Percentiles rank a stretch among this genome's conserved stretches.
phyloP scores from a whole-genome alignment of 2,797 vertebrate genomes.

The Gymnoscopelus microlampas region DNA sequence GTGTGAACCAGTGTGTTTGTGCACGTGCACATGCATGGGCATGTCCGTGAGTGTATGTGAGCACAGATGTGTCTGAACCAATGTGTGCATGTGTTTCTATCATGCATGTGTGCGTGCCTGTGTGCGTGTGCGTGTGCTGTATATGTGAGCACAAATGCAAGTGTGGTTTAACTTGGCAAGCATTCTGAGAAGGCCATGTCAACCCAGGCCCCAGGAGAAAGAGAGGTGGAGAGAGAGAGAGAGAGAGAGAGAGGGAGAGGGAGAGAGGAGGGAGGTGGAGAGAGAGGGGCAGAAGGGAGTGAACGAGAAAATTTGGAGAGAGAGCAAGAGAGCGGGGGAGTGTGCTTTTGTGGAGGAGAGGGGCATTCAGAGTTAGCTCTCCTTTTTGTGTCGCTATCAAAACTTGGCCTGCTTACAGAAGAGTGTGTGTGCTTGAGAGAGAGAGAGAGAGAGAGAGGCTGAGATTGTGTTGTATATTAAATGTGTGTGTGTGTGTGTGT shows the following conservation, averaged over 20 bases:
- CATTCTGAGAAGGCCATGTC: constrained; percentile 48
- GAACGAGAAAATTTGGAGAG: constrained; percentile 37
- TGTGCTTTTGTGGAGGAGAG: constrained; percentile 56
- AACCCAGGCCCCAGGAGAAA: constrained; percentile 36
- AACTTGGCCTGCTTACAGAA: constrained; percentile 63
- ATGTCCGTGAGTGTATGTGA: background rate
- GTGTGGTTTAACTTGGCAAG: constrained; percentile 4
- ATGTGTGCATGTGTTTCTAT: background rate
- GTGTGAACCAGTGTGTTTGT: background rate
- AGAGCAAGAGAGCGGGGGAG: constrained; percentile 36
- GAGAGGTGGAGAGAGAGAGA: constrained; percentile 31
- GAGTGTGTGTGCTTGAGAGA: background rate
- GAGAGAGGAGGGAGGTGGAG: constrained; percentile 43
- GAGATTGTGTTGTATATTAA: background rate
- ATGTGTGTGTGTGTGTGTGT: background rate
- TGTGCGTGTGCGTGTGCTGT: too few species aligned
- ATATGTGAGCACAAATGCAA: background rate
- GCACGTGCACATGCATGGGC: background rate
- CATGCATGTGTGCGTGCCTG: too few species aligned
- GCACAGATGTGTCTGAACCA: too few species aligned
- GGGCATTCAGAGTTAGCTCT: constrained; percentile 43
- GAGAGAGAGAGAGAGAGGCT: background rate
- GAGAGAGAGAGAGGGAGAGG: constrained; percentile 19
- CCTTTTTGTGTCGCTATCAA: constrained; percentile 39
- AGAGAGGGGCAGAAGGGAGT: constrained; percentile 47